Percentiles rank a stretch among this genome's conserved stretches.
phyloP scores from a whole-genome alignment of 2,888 invertebrate species.

The Caenorhabditis sp. region DNA sequence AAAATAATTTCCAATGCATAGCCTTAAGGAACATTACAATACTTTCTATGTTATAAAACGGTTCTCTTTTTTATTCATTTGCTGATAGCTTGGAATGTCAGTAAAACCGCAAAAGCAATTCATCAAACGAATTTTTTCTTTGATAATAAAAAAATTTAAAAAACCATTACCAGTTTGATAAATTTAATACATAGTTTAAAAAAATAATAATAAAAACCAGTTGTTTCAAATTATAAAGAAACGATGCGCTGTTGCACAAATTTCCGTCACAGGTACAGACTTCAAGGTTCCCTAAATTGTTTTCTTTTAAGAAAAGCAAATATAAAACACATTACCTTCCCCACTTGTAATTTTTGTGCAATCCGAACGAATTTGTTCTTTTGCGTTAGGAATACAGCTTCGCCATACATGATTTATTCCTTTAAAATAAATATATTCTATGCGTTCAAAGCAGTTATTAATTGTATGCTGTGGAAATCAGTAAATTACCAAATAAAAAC shows the following conservation, averaged over 20 bases:
- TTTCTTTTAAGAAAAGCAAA: no score
- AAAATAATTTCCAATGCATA: conserved; percentile 45
- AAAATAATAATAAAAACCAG: no score
- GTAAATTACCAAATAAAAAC: no score
- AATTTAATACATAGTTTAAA: no score
- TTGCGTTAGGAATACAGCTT: conserved; percentile 80
- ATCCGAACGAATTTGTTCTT: conserved; percentile 79
- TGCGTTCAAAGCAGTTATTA: no score
- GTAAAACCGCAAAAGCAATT: no score
- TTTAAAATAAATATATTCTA: conserved; percentile 47
- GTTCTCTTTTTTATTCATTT: conserved; percentile 2
- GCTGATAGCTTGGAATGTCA: no score
- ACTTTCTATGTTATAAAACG: conserved; percentile 12
- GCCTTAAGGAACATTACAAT: not conserved
- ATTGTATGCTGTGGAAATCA: no score
- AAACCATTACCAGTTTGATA: no score
- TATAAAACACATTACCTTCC: conserved; percentile 71
- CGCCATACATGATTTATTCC: conserved; percentile 80
- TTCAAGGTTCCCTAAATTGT: conserved; percentile 78
- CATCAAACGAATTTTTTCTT: no score
- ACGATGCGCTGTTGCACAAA: conserved; percentile 75
- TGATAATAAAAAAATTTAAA: no score
- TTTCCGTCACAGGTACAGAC: conserved; percentile 82
- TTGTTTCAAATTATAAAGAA: not conserved
- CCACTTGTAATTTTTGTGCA: conserved; percentile 80